Evolutionary conservation across 2,113 vertebrate genomes (phyloP).

Genomic region (Aptenodytes forsteri): DNA sequence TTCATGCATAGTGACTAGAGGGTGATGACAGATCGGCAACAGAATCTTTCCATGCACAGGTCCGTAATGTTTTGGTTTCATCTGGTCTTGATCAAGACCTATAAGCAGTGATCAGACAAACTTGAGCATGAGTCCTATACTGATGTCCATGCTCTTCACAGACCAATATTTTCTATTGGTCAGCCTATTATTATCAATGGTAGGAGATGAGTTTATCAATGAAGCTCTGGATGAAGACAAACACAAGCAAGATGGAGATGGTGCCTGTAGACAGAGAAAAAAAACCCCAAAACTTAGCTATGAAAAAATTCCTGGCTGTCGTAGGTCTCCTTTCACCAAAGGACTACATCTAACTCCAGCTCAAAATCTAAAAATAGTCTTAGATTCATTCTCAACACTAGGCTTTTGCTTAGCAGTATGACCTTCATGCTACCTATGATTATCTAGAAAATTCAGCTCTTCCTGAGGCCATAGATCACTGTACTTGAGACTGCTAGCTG

Average conservation of each 20-base stretch:
- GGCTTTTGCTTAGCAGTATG: background rate
- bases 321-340: background rate
- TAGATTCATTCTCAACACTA: background rate
- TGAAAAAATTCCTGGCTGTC: background rate
- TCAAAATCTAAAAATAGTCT: background rate
- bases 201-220: background rate
- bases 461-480: background rate
- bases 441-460: background rate
- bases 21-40: background rate
- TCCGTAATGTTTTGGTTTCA: background rate
- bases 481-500: rapidly evolving
- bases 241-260: background rate
- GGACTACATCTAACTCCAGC: background rate
- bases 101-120: background rate
- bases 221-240: background rate
- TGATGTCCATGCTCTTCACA: background rate
- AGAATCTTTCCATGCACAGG: background rate
- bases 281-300: rapidly evolving
- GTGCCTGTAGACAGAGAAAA: background rate
- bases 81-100: background rate
- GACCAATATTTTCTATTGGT: background rate
- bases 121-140: rapidly evolving
- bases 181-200: background rate
- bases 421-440: background rate
- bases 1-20: background rate